phyloP scores from a whole-genome alignment of 2,797 vertebrate species.

The Mormyrops boulengeri region DNA sequence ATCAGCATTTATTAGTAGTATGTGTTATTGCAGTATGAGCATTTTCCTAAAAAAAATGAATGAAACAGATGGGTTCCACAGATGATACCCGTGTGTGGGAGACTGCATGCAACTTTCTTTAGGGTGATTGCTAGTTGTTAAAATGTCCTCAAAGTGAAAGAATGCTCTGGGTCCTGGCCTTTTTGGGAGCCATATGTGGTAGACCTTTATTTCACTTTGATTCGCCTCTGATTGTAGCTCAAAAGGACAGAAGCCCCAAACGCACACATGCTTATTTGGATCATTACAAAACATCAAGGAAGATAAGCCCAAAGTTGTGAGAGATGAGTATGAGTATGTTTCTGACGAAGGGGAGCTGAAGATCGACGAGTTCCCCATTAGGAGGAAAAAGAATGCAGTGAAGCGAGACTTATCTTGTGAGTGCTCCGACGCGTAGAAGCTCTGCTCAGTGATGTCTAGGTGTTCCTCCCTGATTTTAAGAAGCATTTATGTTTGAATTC shows the following conservation, averaged over 20 bases:
- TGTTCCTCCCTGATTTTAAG: background rate
- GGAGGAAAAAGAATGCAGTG: constrained; percentile 85
- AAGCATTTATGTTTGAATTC: background rate
- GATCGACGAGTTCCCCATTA: constrained; percentile 97
- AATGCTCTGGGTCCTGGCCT: background rate
- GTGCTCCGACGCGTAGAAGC: constrained; percentile 38
- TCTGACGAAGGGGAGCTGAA: constrained; percentile 96
- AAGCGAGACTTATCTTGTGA: constrained; percentile 94
- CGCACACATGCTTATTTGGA: constrained; percentile 83
- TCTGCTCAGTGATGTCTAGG: background rate
- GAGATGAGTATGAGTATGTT: constrained; percentile 95
- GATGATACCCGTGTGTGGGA: constrained; percentile 15
- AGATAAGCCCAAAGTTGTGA: constrained; percentile 86
- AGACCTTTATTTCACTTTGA: constrained; percentile 29
- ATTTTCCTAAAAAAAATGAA: background rate
- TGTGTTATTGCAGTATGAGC: background rate
- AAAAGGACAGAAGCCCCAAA: constrained; percentile 83
- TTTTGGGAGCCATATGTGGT: background rate
- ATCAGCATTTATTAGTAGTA: background rate
- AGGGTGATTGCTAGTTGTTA: background rate
- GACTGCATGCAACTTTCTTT: background rate
- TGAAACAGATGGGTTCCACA: constrained; percentile 1
- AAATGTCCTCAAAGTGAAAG: background rate
- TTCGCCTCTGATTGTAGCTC: constrained; percentile 58
- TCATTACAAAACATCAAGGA: constrained; percentile 95